Evolutionary conservation across 2,797 vertebrate species (phyloP).

Genomic region (Typhlichthys eigenmanni): DNA sequence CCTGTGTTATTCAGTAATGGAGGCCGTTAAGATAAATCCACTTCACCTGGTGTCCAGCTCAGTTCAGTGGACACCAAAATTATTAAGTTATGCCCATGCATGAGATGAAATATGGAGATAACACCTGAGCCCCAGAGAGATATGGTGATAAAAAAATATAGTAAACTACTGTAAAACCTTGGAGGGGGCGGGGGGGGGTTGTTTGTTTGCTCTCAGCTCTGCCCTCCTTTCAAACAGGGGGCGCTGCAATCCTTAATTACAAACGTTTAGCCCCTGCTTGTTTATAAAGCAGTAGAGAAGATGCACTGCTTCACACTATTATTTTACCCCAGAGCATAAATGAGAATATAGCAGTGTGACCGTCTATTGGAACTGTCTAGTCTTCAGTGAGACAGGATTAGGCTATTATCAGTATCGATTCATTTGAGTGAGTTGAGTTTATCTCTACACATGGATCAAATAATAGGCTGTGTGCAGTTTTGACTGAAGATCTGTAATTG

Average conservation of each 20-base stretch:
- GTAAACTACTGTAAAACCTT: not conserved
- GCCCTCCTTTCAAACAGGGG: slow-evolving; percentile 62
- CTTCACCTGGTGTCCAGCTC: not conserved
- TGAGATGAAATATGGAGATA: too few species aligned
- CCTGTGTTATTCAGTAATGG: not conserved
- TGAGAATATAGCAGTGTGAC: slow-evolving; percentile 1
- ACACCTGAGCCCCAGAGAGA: too few species aligned
- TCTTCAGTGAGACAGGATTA: not conserved
- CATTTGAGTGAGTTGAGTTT: slow-evolving; percentile 17
- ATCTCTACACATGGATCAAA: not conserved
- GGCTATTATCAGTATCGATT: not conserved
- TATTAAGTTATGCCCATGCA: too few species aligned
- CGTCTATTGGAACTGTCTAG: not conserved
- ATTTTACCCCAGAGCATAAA: too few species aligned
- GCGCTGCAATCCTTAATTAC: slow-evolving; percentile 26
- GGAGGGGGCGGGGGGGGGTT: not conserved
- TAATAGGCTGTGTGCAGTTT: not conserved
- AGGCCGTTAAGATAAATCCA: not conserved
- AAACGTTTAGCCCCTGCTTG: not conserved
- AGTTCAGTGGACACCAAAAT: not conserved
- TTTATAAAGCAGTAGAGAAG: slow-evolving; percentile 1
- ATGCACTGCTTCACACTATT: not conserved
- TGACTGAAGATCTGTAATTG: slow-evolving; percentile 5
- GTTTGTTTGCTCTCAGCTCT: slow-evolving; percentile 8
- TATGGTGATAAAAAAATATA: too few species aligned